Evolutionary conservation across 1,140 invertebrate species (phyloP), one percentile per base, ranked within the genome.

Genomic region (Formica exsecta): DNA sequence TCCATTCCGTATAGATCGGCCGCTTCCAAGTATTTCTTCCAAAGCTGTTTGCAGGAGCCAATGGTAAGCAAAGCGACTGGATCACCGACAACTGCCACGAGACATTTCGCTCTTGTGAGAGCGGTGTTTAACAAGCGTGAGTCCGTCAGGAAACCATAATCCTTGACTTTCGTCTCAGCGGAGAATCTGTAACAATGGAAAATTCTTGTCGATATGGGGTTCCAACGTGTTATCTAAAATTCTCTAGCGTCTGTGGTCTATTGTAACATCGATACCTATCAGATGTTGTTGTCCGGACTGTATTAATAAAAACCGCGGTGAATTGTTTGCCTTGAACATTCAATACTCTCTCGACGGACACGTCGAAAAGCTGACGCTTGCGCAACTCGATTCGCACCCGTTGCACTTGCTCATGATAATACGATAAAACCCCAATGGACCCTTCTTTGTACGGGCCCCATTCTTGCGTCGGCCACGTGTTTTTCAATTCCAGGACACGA

Each of bases 251-350:
- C 29, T 22, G 7, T 16, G n/a, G 19, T 54, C 41, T 3, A 13
- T 61, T 22, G 9, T 38, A 57, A 80, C 36, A 25, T 57, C 19
- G 19, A 68, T 80, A 80, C 76, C 76, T 80, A 94, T 95, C 93
- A 95, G 97, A 98, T 1, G 97, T 98, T 74, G 97, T 94, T 0
- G 98, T 98, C 6, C 98, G 95, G 0, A 98, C 98, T 0, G 98
- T 98, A 29, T 97, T 98, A 54, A 98, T 95, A 88, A 99, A 97
- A 41, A 98, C 97, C 0, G 97, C 98, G 11, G 98, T 96, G 92
- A 98, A 99, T 94, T 98, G 98, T 93, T 98, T 98, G 93, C 98
- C 98, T 95, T 98, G 98, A 0, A 98, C 98, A 95, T 98, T 98
- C 0, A 98, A 95, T 11, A 98, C 98, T 85, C 98, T 95, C 93